Evolutionary conservation across 2,797 vertebrate genomes (phyloP).

Genomic region (Nasua narica): DNA sequence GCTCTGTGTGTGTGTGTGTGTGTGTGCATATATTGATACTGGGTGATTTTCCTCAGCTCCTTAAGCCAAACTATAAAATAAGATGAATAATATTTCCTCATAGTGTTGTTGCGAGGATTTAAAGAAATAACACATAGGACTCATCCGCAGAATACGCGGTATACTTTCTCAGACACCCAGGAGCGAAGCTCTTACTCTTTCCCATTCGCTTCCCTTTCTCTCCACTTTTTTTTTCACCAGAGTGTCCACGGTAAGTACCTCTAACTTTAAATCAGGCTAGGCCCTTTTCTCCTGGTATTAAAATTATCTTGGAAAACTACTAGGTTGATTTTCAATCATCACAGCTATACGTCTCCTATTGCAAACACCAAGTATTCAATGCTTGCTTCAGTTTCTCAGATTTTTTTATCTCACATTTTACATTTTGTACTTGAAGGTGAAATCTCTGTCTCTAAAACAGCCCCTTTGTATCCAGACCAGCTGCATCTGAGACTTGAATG

Average conservation of each 20-base stretch:
- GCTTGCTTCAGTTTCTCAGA: not conserved
- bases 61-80: not conserved
- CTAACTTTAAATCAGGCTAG: not conserved
- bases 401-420: not conserved
- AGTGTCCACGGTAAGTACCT: not conserved
- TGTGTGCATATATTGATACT: not conserved
- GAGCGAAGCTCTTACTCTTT: not conserved
- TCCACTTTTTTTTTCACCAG: not conserved
- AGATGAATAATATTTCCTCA: not conserved
- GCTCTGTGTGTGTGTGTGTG: too few species aligned
- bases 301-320: not conserved
- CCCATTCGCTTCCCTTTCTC: not conserved
- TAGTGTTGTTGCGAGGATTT: not conserved
- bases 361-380: not conserved
- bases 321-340: not conserved
- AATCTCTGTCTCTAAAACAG: not conserved
- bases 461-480: constrained; percentile 4
- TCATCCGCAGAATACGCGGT: rapidly evolving
- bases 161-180: not conserved
- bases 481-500: constrained; percentile 21
- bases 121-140: not conserved
- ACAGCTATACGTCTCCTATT: not conserved
- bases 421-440: not conserved
- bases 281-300: not conserved
- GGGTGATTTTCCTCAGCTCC: not conserved